Evolutionary conservation across 2,888 invertebrate genomes (phyloP), one percentile per base, ranked within the genome.

Genomic region (Cactoblastis cactorum): DNA sequence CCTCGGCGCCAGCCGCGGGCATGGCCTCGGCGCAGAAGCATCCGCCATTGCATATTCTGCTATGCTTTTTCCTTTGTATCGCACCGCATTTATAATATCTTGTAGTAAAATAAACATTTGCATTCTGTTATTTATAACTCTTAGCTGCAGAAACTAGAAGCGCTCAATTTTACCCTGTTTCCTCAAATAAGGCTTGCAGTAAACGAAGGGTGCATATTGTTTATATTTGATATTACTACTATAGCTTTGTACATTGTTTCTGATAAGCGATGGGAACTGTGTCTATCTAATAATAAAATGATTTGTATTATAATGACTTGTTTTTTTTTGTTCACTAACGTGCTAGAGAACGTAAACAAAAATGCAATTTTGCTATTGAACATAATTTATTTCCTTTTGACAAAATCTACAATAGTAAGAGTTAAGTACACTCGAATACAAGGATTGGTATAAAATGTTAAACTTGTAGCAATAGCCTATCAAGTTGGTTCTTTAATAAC

Each of bases 181-280:
- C 86, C 86, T 85, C 80, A 79, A 76, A 79, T 74, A 85, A 87
- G 86, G 88, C 89, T 89, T 88, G 84, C 88, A 88, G 88, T 85
- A 84, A 88, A 84, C 85, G 86, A 87, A 87, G 88, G 88, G 89
- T 88, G 89, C 89, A 88, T 88, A 88, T 87, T 89, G 88, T 89
- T 89, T 89, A 88, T 89, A 89, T 88, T 88, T 89, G 89, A 90
- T 90, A 90, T 90, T 90, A 88, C 89, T 90, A 89, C 87, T 91
- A 91, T 92, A 92, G 92, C 92, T 92, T 92, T 92, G 92, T 92
- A 92, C 92, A 92, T 91, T 92, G 89, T 91, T 92, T 92, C 91
- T 91, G 91, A 91, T 92, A 92, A 92, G 92, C 92, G 91, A 90
- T 91, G 91, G 92, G 91, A 92, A 92, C 91, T 92, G 92, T 92